Evolutionary conservation across 1,140 invertebrate species (phyloP).

Genomic region (Antheraea pernyi): DNA sequence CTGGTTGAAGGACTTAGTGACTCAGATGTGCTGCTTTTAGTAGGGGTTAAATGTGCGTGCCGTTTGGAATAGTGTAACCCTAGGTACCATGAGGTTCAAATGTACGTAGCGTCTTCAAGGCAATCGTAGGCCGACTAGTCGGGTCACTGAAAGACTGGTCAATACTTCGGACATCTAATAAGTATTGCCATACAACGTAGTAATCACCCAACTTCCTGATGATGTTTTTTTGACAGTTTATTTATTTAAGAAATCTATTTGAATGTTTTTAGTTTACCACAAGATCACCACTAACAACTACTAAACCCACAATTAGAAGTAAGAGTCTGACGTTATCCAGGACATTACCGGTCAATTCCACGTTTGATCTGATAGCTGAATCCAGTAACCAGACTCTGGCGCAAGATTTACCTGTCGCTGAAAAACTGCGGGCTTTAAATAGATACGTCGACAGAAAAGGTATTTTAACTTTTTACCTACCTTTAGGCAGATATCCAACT

Average conservation of each 20-base stretch:
- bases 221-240: too few species aligned
- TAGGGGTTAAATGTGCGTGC: too few species aligned
- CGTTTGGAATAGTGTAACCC: too few species aligned
- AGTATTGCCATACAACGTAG: too few species aligned
- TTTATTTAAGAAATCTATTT: not conserved
- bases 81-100: too few species aligned
- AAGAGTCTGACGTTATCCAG: constrained; percentile 21
- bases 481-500: not conserved
- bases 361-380: constrained; percentile 51
- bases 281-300: constrained; percentile 11
- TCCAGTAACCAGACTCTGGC: constrained; percentile 54
- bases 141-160: too few species aligned
- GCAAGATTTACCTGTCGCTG: constrained; percentile 57
- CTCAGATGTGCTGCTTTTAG: too few species aligned
- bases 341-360: constrained; percentile 32
- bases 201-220: too few species aligned
- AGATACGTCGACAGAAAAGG: constrained; percentile 66
- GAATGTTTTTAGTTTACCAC: not conserved
- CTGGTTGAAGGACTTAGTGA: too few species aligned
- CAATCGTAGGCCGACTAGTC: too few species aligned
- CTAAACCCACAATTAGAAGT: constrained; percentile 16
- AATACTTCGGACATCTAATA: too few species aligned
- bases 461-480: constrained; percentile 14
- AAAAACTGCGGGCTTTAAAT: constrained; percentile 57
- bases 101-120: too few species aligned